Conservation (phyloP, 2,797 vertebrate species). For the Forpus xanthops region DNA sequence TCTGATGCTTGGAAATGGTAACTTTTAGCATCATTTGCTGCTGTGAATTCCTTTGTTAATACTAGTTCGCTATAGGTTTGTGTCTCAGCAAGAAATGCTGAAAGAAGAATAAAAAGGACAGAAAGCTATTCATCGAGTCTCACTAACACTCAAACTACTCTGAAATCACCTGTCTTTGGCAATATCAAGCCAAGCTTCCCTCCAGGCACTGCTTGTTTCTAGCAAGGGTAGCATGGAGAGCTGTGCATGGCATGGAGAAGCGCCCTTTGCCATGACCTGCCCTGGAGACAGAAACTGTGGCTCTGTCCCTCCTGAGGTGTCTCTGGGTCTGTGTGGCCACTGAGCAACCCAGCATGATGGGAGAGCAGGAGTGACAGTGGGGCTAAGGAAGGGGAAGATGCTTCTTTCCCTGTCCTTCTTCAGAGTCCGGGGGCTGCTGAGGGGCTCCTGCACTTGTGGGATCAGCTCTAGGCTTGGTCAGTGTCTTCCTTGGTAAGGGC, state of each 20-base stretch:
- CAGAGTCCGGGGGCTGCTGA: not conserved
- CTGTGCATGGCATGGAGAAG: not conserved
- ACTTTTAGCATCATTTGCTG: not conserved
- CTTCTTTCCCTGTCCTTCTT: not conserved
- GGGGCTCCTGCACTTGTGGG: fast-evolving
- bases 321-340: not conserved
- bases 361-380: not conserved
- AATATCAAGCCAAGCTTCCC: constrained; percentile 26
- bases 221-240: not conserved
- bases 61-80: not conserved
- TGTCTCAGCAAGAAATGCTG: not conserved
- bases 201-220: not conserved
- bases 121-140: not conserved
- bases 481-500: not conserved
- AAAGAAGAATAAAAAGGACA: not conserved
- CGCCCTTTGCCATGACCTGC: not conserved
- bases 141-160: not conserved
- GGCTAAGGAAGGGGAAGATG: not conserved
- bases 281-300: not conserved
- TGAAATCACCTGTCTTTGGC: constrained; percentile 27
- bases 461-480: not conserved
- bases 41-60: not conserved
- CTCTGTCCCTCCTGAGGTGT: not conserved
- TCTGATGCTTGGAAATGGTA: not conserved
- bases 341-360: fast-evolving